Conservation (phyloP, 1,140 invertebrate genomes). For the Mercenaria mercenaria region DNA sequence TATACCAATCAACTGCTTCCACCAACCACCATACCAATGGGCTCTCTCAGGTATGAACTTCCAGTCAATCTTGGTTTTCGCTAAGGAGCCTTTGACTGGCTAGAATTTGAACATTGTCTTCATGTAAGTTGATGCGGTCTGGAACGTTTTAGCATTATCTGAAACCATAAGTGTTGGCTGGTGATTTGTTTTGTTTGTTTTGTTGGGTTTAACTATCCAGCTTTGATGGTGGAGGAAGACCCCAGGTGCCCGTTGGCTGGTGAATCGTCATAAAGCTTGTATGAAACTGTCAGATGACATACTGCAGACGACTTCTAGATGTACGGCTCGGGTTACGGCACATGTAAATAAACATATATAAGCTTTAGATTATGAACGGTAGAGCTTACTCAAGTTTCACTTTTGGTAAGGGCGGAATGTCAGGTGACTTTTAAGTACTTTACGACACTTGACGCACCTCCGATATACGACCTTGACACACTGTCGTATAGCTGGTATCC, state of each 20-base stretch:
- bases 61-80: not conserved
- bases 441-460: not conserved
- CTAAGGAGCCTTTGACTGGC: not conserved
- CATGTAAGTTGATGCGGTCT: not conserved
- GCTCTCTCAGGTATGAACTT: slow-evolving; percentile 14
- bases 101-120: not conserved
- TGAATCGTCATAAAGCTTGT: no score
- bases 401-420: not conserved
- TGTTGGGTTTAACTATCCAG: no score
- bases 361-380: not conserved
- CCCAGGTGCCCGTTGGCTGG: no score
- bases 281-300: no score
- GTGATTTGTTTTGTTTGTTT: no score
- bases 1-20: not conserved
- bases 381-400: no score
- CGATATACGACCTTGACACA: not conserved
- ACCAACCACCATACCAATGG: slow-evolving; percentile 27
- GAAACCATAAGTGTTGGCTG: not conserved
- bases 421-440: not conserved
- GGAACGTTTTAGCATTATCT: not conserved
- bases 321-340: not conserved
- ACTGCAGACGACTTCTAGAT: no score
- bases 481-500: slow-evolving; percentile 7
- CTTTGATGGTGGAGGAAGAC: no score
- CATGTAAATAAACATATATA: not conserved